These are phyloP conservation scores for Meriones psammophilus DNA, from an alignment of 2,797 vertebrate genomes.

Conservation along the genomic window DNA sequence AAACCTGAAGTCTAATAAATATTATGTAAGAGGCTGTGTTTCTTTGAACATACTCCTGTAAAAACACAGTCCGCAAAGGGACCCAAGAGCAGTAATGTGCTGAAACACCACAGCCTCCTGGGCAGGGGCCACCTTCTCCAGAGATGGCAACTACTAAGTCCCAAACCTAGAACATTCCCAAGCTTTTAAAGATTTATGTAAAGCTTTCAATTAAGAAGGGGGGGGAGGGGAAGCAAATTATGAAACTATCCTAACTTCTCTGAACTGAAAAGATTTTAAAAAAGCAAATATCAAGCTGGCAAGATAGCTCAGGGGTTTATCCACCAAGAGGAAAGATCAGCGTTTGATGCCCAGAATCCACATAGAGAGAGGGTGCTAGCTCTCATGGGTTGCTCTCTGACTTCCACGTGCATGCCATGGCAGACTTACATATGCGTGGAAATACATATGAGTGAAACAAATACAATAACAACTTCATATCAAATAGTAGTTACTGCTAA, in stretches of 20 bases:
- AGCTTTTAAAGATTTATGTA: neutral
- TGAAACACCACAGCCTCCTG: neutral
- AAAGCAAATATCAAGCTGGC: neutral
- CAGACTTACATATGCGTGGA: too few relatives aligned
- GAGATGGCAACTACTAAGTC: neutral
- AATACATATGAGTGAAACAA: neutral
- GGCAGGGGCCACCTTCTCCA: neutral
- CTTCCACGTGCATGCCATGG: neutral
- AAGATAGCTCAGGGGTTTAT: neutral
- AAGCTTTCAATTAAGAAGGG: neutral
- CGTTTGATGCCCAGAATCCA: neutral
- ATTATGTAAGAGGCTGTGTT: neutral
- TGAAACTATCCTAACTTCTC: neutral
- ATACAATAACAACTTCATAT: neutral
- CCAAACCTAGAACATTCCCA: neutral
- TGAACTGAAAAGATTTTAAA: neutral
- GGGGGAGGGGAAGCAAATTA: neutral
- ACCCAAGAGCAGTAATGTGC: neutral
- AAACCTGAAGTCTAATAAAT: neutral
- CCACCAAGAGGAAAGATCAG: neutral
- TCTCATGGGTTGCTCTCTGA: neutral
- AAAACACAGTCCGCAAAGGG: neutral
- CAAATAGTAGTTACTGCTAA: neutral
- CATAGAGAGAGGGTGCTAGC: neutral
- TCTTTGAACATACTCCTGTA: neutral